Base-by-base conservation (phyloP, 2,113 vertebrate species). In the human region DNA sequence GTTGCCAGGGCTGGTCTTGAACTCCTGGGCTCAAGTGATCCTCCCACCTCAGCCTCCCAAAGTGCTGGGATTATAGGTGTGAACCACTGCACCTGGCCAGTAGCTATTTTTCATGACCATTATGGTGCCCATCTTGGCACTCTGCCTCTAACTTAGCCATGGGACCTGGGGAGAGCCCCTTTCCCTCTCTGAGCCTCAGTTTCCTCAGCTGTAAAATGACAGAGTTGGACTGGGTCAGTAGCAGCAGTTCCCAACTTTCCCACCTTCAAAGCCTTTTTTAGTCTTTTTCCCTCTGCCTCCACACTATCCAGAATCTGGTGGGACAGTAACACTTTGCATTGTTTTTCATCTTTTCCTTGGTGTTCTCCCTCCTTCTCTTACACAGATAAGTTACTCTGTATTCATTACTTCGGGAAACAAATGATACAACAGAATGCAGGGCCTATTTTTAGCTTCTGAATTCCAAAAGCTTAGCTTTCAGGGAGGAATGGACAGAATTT, bases 391-490 rank as follows among this genome's bases (percentile, higher is more conserved):
- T 75, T 66, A 89, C 40, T 88, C 40, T 93, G 75, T 64, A 30
- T 94, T 86, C 40, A 14, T 81, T 85, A 81, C 18, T 50, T 96
- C 38, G 35, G 89, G 90, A 94, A 96, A 97, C 55, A 75, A 97
- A 61, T 70, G 90, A 90, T 11, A 72, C 5, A 32, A 85, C 96
- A 96, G 80, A 96, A 97, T 22, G 76, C 38, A 64, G 57, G 61
- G 35, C 81, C 90, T 76, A 88, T 94, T 97, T 98, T 97, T 97
- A 97, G 94, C 78, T 94, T 94, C 80, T 93, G 88, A 93, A 93
- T 92, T 96, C 87, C 79, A 64, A 84, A 87, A 96, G 90, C 87
- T 35, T 91, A 85, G 84, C 70, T 59, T 94, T 90, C 80, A 72
- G 90, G 84, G 78, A 97, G 88, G 70, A 95, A 96, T 90, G 95